Conservation (phyloP, 2,888 invertebrate genomes). For the Calameuta filiformis region DNA sequence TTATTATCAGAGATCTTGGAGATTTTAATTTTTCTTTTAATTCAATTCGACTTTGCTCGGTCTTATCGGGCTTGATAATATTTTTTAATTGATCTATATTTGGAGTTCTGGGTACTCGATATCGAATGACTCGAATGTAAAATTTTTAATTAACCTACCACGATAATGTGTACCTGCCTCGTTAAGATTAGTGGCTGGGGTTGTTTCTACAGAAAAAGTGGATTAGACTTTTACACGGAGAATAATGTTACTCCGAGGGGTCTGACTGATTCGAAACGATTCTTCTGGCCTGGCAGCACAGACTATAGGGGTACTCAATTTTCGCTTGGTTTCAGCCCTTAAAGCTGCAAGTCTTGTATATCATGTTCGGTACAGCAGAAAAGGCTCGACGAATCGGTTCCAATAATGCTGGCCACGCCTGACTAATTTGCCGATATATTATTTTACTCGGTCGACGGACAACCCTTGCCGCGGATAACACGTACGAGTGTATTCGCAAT, state of each 20-base stretch:
- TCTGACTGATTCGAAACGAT: constrained; percentile 6
- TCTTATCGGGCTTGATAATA: too few species aligned
- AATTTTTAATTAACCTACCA: not conserved
- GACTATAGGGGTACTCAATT: not conserved
- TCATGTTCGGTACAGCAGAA: not conserved
- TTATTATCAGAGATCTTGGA: not conserved
- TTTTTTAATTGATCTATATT: too few species aligned
- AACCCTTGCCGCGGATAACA: not conserved
- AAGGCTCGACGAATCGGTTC: not conserved
- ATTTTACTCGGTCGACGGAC: not conserved
- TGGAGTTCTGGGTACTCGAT: too few species aligned
- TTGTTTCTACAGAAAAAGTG: not conserved
- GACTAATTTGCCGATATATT: not conserved
- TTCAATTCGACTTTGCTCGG: too few species aligned
- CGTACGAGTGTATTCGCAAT: not conserved
- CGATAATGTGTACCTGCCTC: not conserved
- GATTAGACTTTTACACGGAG: not conserved
- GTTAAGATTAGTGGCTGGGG: not conserved
- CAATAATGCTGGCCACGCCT: not conserved
- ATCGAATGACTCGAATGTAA: not conserved
- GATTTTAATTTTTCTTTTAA: not conserved
- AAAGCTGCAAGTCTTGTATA: not conserved
- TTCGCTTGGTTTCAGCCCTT: not conserved
- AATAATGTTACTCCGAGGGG: not conserved
- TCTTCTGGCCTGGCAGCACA: not conserved